A percentile compares a stretch with the other conserved stretches of the same genome.
phyloP scores from a whole-genome alignment of 2,113 vertebrate species.

The Canis aureus region DNA sequence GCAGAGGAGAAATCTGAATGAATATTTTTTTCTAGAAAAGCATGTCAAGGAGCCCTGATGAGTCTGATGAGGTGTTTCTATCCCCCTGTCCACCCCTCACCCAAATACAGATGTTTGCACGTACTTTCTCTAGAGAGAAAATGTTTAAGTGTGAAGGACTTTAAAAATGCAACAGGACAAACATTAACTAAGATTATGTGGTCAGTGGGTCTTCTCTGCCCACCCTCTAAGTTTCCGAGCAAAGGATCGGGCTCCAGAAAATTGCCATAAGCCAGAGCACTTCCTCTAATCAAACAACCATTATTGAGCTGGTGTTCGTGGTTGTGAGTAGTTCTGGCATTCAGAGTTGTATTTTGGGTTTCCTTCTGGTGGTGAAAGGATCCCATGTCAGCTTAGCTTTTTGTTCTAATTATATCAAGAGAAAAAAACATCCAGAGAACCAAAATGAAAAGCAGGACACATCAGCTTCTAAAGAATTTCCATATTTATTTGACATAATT shows the following conservation, averaged over 20 bases:
- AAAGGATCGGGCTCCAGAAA: neutral
- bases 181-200: neutral
- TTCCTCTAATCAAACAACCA: neutral
- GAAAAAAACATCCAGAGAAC: neutral
- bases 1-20: neutral
- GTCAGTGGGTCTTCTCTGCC: neutral
- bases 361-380: neutral
- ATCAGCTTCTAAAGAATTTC: slow-evolving; percentile 90
- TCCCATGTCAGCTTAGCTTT: neutral
- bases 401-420: neutral
- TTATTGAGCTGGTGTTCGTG: neutral
- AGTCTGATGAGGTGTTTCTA: neutral
- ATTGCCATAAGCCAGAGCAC: neutral
- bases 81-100: neutral
- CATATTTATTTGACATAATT: slow-evolving; percentile 94
- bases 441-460: slow-evolving; percentile 73
- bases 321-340: neutral
- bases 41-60: neutral
- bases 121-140: neutral
- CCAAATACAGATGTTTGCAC: neutral
- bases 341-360: neutral
- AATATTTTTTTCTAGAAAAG: slow-evolving; percentile 32
- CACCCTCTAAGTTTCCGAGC: neutral
- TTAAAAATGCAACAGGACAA: neutral
- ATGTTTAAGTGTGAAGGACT: neutral